Evolutionary conservation across 1,140 invertebrate species (phyloP).

Genomic region (Gonatopus flavifemur): DNA sequence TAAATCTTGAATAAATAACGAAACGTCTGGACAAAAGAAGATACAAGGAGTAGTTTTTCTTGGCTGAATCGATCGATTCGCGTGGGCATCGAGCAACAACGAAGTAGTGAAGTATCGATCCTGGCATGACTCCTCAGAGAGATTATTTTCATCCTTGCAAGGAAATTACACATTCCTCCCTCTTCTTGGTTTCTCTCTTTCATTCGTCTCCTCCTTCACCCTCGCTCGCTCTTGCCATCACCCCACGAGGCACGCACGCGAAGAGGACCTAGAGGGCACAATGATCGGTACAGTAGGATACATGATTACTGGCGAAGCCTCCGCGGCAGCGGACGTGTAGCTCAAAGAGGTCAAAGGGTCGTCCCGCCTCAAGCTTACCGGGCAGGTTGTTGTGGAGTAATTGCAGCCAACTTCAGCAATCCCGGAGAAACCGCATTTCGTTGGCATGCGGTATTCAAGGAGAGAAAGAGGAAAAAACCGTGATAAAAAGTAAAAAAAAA

Average conservation of each 20-base stretch:
- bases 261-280: neutral
- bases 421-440: conserved; percentile 43
- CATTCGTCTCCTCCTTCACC: neutral
- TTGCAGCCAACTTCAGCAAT: conserved; percentile 43
- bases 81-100: conserved; percentile 10
- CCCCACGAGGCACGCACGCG: conserved; percentile 19
- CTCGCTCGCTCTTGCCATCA: too few species aligned
- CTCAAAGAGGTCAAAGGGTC: conserved; percentile 44
- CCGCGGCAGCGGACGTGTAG: conserved; percentile 39
- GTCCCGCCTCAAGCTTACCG: conserved; percentile 47
- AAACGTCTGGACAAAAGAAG: neutral
- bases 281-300: conserved; percentile 39
- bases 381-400: conserved; percentile 44
- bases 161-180: conserved; percentile 44
- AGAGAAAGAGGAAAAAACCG: neutral
- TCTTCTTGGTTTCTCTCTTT: neutral
- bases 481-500: too few species aligned
- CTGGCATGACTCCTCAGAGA: too few species aligned
- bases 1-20: too few species aligned
- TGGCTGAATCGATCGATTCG: conserved; percentile 1
- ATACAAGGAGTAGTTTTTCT: neutral
- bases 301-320: conserved; percentile 50
- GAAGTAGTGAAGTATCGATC: conserved; percentile 29
- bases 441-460: neutral
- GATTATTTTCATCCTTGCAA: conserved; percentile 44